Conservation (phyloP, 2,113 vertebrate species). For the Elgaria multicarinata region DNA sequence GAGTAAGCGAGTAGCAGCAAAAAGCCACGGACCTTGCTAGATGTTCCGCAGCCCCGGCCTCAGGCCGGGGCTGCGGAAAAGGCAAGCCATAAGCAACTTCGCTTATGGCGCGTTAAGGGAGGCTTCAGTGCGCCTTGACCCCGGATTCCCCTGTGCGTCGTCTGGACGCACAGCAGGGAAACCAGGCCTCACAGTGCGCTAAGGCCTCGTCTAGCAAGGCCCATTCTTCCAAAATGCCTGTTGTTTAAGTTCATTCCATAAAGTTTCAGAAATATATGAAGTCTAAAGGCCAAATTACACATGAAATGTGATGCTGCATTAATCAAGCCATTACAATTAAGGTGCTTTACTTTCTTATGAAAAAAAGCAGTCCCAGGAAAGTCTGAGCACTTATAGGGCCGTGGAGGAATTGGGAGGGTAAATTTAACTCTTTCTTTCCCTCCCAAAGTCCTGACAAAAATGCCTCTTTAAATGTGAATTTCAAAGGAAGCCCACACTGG, state of each 20-base stretch:
- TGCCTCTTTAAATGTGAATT: neutral
- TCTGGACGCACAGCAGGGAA: no score
- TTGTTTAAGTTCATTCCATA: neutral
- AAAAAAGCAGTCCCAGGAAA: neutral
- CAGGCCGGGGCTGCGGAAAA: no score
- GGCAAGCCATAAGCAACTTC: no score
- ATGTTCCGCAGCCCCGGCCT: no score
- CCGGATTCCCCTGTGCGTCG: no score
- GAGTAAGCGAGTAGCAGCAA: no score
- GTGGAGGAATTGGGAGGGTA: neutral
- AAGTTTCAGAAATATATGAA: neutral
- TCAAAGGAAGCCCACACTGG: neutral
- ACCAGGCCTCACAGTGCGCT: no score
- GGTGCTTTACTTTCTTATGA: neutral
- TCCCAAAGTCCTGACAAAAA: neutral
- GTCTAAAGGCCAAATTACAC: neutral
- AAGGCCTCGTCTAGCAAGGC: neutral
- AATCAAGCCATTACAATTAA: neutral
- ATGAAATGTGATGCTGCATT: neutral
- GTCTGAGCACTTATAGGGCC: neutral
- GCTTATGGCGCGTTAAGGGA: no score
- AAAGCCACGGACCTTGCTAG: no score
- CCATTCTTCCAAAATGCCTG: neutral
- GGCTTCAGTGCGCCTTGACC: no score
- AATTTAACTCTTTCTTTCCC: no score